Evolutionary conservation across 1,140 invertebrate species (phyloP).

Genomic region (Marisa cornuarietis): DNA sequence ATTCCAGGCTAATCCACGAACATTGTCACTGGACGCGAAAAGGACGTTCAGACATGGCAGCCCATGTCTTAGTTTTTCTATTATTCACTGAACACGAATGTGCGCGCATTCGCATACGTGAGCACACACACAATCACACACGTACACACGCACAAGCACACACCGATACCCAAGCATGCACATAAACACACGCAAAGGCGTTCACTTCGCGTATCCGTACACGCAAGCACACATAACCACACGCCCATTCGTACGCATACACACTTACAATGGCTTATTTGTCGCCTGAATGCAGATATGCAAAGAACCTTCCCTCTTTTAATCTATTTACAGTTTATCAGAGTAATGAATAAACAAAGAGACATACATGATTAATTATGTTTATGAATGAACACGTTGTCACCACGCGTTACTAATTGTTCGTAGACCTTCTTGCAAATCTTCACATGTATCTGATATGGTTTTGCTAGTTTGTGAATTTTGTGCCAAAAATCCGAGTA

Average conservation of each 20-base stretch:
- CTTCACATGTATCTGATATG: too few species aligned
- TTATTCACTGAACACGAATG: neutral
- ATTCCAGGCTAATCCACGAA: too few species aligned
- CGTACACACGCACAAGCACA: neutral
- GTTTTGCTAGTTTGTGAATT: neutral
- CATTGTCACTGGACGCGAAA: too few species aligned
- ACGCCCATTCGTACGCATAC: neutral
- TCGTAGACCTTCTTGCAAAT: neutral
- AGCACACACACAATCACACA: neutral
- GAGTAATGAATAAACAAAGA: neutral
- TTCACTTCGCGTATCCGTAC: neutral
- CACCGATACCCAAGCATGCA: neutral
- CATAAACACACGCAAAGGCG: neutral
- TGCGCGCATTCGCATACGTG: too few species aligned
- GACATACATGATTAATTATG: neutral
- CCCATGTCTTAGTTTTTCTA: neutral
- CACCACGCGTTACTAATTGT: neutral
- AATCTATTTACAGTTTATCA: neutral
- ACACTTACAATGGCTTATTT: neutral
- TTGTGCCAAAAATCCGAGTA: too few species aligned
- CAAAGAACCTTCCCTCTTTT: neutral
- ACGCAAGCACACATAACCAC: neutral
- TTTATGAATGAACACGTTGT: neutral
- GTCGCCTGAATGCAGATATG: neutral
- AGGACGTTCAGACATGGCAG: too few species aligned